These are phyloP conservation scores for Gasterosteus aculeatus DNA, from an alignment of 2,113 vertebrate species.

Conservation along the genomic window DNA sequence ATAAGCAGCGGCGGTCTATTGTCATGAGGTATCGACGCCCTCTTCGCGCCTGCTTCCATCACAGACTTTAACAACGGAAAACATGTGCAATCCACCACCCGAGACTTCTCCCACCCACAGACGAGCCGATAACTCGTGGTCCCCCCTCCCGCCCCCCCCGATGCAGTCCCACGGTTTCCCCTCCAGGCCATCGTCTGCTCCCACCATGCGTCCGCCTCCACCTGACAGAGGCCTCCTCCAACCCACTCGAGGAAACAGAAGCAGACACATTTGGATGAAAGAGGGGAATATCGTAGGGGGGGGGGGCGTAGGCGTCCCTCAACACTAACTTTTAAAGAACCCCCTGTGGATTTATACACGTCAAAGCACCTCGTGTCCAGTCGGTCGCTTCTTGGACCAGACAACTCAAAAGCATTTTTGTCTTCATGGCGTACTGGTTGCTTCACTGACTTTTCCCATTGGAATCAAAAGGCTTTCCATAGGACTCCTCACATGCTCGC, in stretches of 20 bases:
- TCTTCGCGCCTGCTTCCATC: slow-evolving; percentile 18
- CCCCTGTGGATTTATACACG: background rate
- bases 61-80: slow-evolving; percentile 50
- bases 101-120: slow-evolving; percentile 52
- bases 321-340: too few relatives aligned
- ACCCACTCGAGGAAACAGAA: slow-evolving; percentile 30
- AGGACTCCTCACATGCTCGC: slow-evolving; percentile 24
- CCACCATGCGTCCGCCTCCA: slow-evolving; percentile 18
- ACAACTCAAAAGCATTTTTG: slow-evolving; percentile 24
- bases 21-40: background rate
- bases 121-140: slow-evolving; percentile 27
- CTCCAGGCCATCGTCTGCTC: slow-evolving; percentile 43
- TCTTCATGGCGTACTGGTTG: slow-evolving; percentile 3
- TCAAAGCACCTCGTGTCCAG: background rate
- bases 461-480: background rate
- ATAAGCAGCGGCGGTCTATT: slow-evolving; percentile 26
- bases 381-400: background rate
- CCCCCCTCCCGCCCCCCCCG: slow-evolving; percentile 31
- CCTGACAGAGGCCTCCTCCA: slow-evolving; percentile 59
- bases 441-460: background rate
- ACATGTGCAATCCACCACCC: slow-evolving; percentile 24
- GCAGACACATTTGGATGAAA: slow-evolving; percentile 22
- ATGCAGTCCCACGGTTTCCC: slow-evolving; percentile 57
- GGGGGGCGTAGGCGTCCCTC: background rate
- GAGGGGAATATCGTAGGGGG: background rate